Conservation (phyloP, 2,113 vertebrate genomes). For the Sardina pilchardus region DNA sequence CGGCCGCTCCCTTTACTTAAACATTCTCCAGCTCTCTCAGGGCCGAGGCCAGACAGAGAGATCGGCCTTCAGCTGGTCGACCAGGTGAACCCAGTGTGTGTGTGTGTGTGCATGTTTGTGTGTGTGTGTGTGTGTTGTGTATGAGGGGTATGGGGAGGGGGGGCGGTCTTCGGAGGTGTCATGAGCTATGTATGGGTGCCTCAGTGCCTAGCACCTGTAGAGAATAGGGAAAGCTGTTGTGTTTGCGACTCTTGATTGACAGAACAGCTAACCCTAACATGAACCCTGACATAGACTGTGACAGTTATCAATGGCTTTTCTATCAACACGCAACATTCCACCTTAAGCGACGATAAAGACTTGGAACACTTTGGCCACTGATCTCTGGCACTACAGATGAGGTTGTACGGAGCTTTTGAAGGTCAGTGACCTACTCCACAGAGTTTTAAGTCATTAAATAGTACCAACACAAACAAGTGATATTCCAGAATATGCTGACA, state of each 20-base stretch:
- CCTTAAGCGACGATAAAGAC: conserved; percentile 10
- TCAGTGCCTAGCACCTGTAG: background rate
- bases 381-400: background rate
- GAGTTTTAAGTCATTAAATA: background rate
- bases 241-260: background rate
- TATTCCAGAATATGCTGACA: background rate
- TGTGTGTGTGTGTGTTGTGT: conserved; percentile 49
- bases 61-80: conserved; percentile 65
- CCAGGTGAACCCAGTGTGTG: conserved; percentile 58
- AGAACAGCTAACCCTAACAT: background rate
- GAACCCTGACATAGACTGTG: conserved; percentile 4
- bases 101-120: conserved; percentile 53
- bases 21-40: conserved; percentile 62
- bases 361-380: background rate
- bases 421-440: background rate
- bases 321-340: conserved; percentile 39
- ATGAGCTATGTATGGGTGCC: background rate
- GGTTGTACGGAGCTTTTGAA: background rate
- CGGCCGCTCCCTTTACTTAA: conserved; percentile 79
- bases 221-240: background rate
- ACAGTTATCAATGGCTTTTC: conserved; percentile 35
- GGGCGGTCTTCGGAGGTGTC: background rate
- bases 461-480: background rate
- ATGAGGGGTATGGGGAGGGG: conserved; percentile 56
- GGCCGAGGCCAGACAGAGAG: conserved; percentile 72